These are phyloP conservation scores for Toxonevra muliebris DNA, from an alignment of 2,888 invertebrate genomes.

Conservation along the genomic window DNA sequence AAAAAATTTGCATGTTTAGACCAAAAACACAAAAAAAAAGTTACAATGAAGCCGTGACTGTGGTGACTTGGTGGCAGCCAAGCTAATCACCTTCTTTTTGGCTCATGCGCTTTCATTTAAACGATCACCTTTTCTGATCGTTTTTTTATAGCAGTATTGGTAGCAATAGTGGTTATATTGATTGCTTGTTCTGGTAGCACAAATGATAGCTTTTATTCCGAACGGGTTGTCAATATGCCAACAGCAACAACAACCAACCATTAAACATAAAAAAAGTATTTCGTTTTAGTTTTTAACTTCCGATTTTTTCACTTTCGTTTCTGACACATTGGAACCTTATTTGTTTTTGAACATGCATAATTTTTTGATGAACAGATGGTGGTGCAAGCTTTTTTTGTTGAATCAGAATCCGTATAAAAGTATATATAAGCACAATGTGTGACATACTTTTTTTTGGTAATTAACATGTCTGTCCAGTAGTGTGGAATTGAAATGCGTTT, in stretches of 20 bases:
- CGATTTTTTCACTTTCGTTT: constrained; percentile 41
- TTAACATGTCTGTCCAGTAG: constrained; percentile 5
- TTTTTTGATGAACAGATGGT: constrained; percentile 35
- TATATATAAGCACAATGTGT: constrained; percentile 31
- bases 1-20: too few relatives aligned
- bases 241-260: not conserved
- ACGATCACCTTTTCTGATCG: too few relatives aligned
- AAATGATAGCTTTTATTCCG: not conserved
- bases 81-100: too few relatives aligned
- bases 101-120: too few relatives aligned
- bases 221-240: constrained; percentile 16
- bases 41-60: too few relatives aligned
- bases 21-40: too few relatives aligned
- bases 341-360: constrained; percentile 2
- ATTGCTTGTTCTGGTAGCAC: constrained; percentile 11
- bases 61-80: too few relatives aligned
- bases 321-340: constrained; percentile 31
- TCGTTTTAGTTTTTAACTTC: constrained; percentile 39
- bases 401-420: constrained; percentile 30
- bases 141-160: constrained; percentile 26
- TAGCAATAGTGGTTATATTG: constrained; percentile 36
- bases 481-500: too few relatives aligned
- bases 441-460: constrained; percentile 20
- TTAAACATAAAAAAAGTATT: not conserved
- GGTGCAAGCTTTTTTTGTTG: constrained; percentile 22